phyloP scores from a whole-genome alignment of 2,113 vertebrate genomes.

The Trinectes maculatus region DNA sequence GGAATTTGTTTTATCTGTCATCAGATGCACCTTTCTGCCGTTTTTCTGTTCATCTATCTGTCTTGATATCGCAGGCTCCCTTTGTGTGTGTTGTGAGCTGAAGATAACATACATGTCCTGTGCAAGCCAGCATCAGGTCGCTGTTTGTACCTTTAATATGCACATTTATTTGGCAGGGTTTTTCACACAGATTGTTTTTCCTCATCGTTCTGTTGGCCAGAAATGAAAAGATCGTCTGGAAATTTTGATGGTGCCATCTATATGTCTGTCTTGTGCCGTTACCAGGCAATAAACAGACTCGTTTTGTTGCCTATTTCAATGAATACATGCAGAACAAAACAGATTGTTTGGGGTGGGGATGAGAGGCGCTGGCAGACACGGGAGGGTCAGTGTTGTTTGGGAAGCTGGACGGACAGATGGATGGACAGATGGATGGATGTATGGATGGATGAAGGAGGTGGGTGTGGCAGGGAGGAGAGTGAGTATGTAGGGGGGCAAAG shows the following conservation, averaged over 20 bases:
- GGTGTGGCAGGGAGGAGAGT: slow-evolving; percentile 46
- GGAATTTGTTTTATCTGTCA: slow-evolving; percentile 1
- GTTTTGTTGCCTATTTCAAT: neutral
- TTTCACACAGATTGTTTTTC: neutral
- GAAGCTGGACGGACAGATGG: slow-evolving; percentile 61
- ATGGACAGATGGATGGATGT: slow-evolving; percentile 61
- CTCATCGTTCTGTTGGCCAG: neutral
- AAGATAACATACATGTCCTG: slow-evolving; percentile 17
- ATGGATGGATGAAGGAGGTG: slow-evolving; percentile 57
- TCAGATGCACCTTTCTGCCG: slow-evolving; percentile 28
- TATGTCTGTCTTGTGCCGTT: slow-evolving; percentile 11
- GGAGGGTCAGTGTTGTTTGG: slow-evolving; percentile 63
- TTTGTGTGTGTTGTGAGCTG: slow-evolving; percentile 54
- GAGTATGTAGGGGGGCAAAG: slow-evolving; percentile 9
- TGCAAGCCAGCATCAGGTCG: slow-evolving; percentile 12
- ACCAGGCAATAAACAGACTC: slow-evolving; percentile 5
- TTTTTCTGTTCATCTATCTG: slow-evolving; percentile 55
- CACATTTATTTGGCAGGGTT: neutral
- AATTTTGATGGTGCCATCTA: slow-evolving; percentile 12
- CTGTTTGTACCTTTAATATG: neutral
- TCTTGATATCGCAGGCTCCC: slow-evolving; percentile 35
- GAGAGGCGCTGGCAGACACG: slow-evolving; percentile 49
- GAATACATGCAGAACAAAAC: slow-evolving; percentile 34
- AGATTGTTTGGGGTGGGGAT: slow-evolving; percentile 49
- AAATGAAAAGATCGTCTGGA: neutral